Base-by-base conservation (phyloP, 2,797 vertebrate species). In the Danio tinwini region DNA sequence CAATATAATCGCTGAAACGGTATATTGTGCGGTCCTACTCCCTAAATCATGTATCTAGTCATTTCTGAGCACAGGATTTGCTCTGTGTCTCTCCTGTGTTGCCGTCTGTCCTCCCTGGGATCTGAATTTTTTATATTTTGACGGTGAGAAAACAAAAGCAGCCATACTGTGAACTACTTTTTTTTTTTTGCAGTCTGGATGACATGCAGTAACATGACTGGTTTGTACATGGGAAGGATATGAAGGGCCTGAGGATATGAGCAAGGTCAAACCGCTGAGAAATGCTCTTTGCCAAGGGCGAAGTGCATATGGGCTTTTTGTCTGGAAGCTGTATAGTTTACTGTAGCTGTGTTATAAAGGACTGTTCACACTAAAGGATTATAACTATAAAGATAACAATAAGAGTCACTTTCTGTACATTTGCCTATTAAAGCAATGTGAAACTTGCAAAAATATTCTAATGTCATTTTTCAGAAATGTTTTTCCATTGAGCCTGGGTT, bases 191-290 rank as follows among this genome's bases (percentile, higher is more conserved):
- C 53, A 39, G 0, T 47, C 40, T 37, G 58, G 52, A 56, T 68
- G 63, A 58, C 74, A 37, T 47, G 50, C 67, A 62, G 40, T 17
- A 47, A 47, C 74, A 67, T 47, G 40, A 56, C 62, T 45, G 29
- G 47, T 19, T 76, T 68, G 42, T 58, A 68, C 63, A 68, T 0
- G 3, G 63, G 19, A 49, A 59, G 8, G 42, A 37, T 68, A 58
- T 49, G 53, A 68, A 67, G 68, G 44, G 52, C 52, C 42, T 5
- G 53, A 56, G 75, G 75, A 58, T 11, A 77, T 13, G 21, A 77
- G 16, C 75, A 77, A 77, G 75, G 53, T 77, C 75, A 77, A 68
- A 47, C 7, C 21, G 29, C 53, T 58, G 63, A 58, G 53, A 68
- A 39, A 19, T 39, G 14, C 16, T 77, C 7, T 47, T 56, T 19